Base-by-base conservation (phyloP, 2,888 invertebrate species). In the Adela reaumurella region DNA sequence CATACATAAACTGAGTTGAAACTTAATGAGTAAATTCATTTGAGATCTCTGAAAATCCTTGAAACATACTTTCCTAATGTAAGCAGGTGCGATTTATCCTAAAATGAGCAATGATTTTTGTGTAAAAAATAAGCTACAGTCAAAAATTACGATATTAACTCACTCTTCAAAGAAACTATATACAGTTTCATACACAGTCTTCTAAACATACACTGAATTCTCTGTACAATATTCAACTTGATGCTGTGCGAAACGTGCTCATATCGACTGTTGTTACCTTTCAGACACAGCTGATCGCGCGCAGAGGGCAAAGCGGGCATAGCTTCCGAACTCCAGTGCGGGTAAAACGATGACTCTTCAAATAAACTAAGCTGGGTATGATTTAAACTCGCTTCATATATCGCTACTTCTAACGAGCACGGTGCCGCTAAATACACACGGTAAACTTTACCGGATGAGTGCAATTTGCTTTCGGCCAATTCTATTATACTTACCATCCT, bases 281-380 rank as follows among this genome's bases (percentile, higher is more conserved):
- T 17, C 6, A 43, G 42, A 35, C 54, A 55, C 17, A 51, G 50
- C 18, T 46, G 52, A 43, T 53, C 53, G 17, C 52, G 46, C 11
- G 47, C 17, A 1, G 64, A 62, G 17, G 80, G 78, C 42, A 84
- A 70, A 45, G 80, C 77, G 0, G 90, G 89, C 49, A 89, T 76
- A 1, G 88, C 89, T 68, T 92, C 92, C 0, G 83, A 83, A 43
- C 89, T 87, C 51, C 91, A 70, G 67, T 92, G 92, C 1, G 91
- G 92, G 74, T 86, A 90, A 67, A 88, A 89, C 1, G 80, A 76
- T 48, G 78, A 73, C 2, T 83, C 69, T 53, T 82, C 69, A 20
- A 72, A 67, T 52, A 85, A 63, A 55, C 72, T 67, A 45, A 84
- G 64, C 48, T 77, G 68, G 35, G 69, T 59, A 53, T 76, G 73